These are phyloP conservation scores for Oncorhynchus kisutch DNA, from an alignment of 2,113 vertebrate genomes.

Conservation along the genomic window DNA sequence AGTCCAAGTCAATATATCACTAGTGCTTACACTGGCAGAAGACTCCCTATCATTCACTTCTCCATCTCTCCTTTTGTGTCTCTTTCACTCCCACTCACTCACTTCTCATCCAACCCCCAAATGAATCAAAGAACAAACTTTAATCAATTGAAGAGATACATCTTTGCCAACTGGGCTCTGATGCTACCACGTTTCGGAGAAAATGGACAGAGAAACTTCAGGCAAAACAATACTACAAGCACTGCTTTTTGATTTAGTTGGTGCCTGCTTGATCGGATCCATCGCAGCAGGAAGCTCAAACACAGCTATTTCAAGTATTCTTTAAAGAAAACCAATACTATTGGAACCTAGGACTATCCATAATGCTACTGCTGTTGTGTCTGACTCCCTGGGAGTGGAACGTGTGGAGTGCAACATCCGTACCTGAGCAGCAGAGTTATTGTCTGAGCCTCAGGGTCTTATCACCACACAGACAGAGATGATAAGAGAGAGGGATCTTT, in stretches of 20 bases:
- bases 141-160: constrained; percentile 17
- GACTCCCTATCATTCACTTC: background rate
- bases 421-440: background rate
- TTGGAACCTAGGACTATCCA: too few species aligned
- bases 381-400: background rate
- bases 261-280: too few species aligned
- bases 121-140: constrained; percentile 44
- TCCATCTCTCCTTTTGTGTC: background rate
- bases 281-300: too few species aligned
- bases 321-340: too few species aligned
- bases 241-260: background rate
- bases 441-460: background rate
- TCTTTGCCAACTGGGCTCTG: constrained; percentile 15
- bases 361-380: background rate
- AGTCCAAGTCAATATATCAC: constrained; percentile 6
- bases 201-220: constrained; percentile 14
- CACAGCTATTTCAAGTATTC: too few species aligned
- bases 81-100: background rate
- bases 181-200: background rate
- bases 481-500: background rate
- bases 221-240: constrained; percentile 62
- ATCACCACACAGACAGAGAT: background rate
- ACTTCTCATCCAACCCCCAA: constrained; percentile 16
- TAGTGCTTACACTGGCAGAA: constrained; percentile 7
- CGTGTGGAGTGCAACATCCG: background rate